phyloP scores from a whole-genome alignment of 2,797 vertebrate species.

The Cryptoprocta ferox region DNA sequence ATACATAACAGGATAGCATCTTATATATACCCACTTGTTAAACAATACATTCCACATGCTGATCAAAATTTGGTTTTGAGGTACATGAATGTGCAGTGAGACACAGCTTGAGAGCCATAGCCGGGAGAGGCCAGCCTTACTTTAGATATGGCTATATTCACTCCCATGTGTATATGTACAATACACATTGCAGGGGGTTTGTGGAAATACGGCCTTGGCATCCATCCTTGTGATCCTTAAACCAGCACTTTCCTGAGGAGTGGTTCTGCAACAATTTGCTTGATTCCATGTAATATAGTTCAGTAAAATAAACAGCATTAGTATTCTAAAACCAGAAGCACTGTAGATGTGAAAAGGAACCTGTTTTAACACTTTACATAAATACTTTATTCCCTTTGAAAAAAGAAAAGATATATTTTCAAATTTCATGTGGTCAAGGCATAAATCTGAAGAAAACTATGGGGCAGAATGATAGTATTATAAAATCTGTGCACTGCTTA shows the following conservation, averaged over 20 bases:
- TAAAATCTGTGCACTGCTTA: slow-evolving; percentile 55
- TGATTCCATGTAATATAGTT: slow-evolving; percentile 3
- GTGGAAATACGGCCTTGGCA: neutral
- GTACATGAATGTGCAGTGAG: neutral
- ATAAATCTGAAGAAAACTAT: slow-evolving; percentile 78
- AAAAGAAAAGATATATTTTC: slow-evolving; percentile 64
- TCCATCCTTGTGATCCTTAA: neutral
- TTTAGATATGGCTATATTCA: neutral
- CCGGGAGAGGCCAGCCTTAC: neutral
- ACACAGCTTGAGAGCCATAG: neutral
- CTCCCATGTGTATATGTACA: neutral
- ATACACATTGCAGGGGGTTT: neutral
- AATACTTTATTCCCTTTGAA: slow-evolving; percentile 47
- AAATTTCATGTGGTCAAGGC: slow-evolving; percentile 47
- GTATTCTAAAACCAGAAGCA: slow-evolving; percentile 23
- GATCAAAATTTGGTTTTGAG: neutral
- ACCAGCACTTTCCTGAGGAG: neutral
- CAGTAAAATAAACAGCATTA: neutral
- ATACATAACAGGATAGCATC: neutral
- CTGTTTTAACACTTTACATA: slow-evolving; percentile 41
- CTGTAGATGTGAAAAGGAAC: neutral
- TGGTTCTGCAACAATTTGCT: neutral
- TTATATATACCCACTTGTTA: neutral
- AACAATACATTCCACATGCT: neutral
- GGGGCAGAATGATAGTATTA: slow-evolving; percentile 62